phyloP scores from a whole-genome alignment of 2,888 invertebrate genomes.

The Lordiphosa andalusiaca region DNA sequence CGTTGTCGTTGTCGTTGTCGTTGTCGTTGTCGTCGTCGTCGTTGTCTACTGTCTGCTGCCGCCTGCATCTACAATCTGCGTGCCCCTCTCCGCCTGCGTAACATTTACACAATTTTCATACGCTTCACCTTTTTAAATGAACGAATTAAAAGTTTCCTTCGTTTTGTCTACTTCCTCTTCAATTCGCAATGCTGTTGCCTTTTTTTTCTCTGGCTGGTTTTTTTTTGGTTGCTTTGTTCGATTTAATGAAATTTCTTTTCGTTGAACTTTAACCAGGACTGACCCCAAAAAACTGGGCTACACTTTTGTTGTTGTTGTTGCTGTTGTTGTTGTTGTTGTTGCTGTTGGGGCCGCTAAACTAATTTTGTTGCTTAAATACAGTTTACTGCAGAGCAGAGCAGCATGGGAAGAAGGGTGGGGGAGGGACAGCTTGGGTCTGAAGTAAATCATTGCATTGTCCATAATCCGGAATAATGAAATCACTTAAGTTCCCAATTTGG shows the following conservation, averaged over 20 bases:
- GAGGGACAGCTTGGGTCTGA: background rate
- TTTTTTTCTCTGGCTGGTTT: slow-evolving; percentile 1
- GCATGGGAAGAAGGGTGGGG: background rate
- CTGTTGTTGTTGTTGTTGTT: slow-evolving; percentile 17
- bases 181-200: slow-evolving; percentile 7
- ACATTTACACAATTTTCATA: slow-evolving; percentile 66
- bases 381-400: slow-evolving; percentile 13
- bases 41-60: slow-evolving; percentile 17
- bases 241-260: slow-evolving; percentile 61
- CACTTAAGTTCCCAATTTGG: slow-evolving; percentile 75
- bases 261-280: background rate
- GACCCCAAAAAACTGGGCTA: slow-evolving; percentile 34
- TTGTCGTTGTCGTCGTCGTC: slow-evolving; percentile 18
- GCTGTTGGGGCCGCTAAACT: slow-evolving; percentile 25
- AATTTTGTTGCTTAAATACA: slow-evolving; percentile 40
- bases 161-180: slow-evolving; percentile 22
- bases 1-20: slow-evolving; percentile 19
- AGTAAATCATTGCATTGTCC: slow-evolving; percentile 70
- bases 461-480: slow-evolving; percentile 76
- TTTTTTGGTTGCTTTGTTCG: slow-evolving; percentile 37
- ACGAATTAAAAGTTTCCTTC: slow-evolving; percentile 67
- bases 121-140: slow-evolving; percentile 70
- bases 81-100: slow-evolving; percentile 29
- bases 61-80: slow-evolving; percentile 6
- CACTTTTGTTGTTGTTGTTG: slow-evolving; percentile 14